Conservation (phyloP, 2,888 invertebrate genomes). For the Drosophila mimica region DNA sequence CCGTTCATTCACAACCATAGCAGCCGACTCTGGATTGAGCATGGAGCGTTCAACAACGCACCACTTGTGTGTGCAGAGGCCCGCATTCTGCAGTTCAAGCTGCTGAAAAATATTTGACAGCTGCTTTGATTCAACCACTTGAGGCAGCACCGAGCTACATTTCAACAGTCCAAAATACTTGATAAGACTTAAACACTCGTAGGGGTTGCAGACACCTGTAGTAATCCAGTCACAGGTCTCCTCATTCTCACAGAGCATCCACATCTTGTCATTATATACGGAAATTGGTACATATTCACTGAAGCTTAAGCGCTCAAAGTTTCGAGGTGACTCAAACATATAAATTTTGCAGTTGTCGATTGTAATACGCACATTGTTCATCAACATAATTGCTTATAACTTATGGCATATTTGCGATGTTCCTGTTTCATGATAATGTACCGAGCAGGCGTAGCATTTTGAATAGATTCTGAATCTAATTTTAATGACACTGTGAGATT, state of each 20-base stretch:
- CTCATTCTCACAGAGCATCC: conserved; percentile 39
- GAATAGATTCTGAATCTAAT: background rate
- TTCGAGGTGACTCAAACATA: conserved; percentile 25
- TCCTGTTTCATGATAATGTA: conserved; percentile 35
- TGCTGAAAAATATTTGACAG: conserved; percentile 28
- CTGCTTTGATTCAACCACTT: conserved; percentile 32
- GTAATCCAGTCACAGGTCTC: conserved; percentile 47
- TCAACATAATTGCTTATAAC: conserved; percentile 27
- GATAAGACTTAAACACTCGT: conserved; percentile 24
- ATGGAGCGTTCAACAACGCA: conserved; percentile 19
- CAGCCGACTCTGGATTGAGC: conserved; percentile 6
- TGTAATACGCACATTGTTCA: conserved; percentile 3
- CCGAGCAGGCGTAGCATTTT: background rate
- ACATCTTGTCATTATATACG: conserved; percentile 15
- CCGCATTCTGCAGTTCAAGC: conserved; percentile 47
- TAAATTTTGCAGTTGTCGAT: conserved; percentile 33
- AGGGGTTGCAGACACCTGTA: conserved; percentile 16
- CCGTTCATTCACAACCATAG: too few relatives aligned
- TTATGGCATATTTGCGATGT: conserved; percentile 26
- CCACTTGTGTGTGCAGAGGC: conserved; percentile 47
- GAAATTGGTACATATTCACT: conserved; percentile 31
- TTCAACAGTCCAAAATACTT: conserved; percentile 25
- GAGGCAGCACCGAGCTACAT: conserved; percentile 39
- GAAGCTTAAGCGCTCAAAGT: conserved; percentile 23
- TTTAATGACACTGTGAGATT: background rate